Evolutionary conservation across 2,797 vertebrate genomes (phyloP).

Genomic region (Muraenolepis orangiensis): DNA sequence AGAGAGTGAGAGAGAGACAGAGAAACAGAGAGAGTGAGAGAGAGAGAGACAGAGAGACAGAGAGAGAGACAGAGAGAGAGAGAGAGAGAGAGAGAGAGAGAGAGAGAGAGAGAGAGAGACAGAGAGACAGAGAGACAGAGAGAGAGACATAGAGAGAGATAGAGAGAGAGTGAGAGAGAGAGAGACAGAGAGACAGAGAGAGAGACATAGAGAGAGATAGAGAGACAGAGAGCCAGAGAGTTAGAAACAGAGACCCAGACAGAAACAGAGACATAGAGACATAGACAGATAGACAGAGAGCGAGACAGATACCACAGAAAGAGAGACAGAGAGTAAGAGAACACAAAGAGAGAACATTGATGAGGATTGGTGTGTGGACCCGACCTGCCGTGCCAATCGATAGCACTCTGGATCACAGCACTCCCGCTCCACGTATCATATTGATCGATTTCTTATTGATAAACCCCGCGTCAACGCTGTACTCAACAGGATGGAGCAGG

Average conservation of each 20-base stretch:
- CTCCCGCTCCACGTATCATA: conserved; percentile 50
- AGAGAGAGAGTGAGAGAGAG: not conserved
- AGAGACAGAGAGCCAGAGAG: conserved; percentile 36
- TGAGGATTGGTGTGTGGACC: conserved; percentile 55
- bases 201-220: conserved; percentile 49
- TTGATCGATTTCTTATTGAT: conserved; percentile 62
- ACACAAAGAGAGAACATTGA: conserved; percentile 50
- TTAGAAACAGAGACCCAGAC: conserved; percentile 3
- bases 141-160: conserved; percentile 14
- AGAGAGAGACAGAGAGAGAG: conserved; percentile 34
- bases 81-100: conserved; percentile 45
- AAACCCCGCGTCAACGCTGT: conserved; percentile 41
- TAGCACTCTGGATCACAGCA: conserved; percentile 51
- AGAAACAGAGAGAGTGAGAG: conserved; percentile 37
- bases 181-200: too few species aligned
- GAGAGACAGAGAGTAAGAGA: conserved; percentile 47
- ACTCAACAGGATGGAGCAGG: conserved; percentile 2
- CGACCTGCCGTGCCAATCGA: conserved; percentile 54
- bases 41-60: conserved; percentile 13
- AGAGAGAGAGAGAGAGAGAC: conserved; percentile 32
- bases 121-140: conserved; percentile 24
- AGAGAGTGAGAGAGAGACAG: not conserved
- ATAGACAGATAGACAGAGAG: conserved; percentile 11
- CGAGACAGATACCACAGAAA: not conserved
- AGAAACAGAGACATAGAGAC: conserved; percentile 42